phyloP scores from a whole-genome alignment of 2,888 invertebrate species.

The Anarsia innoxiella region DNA sequence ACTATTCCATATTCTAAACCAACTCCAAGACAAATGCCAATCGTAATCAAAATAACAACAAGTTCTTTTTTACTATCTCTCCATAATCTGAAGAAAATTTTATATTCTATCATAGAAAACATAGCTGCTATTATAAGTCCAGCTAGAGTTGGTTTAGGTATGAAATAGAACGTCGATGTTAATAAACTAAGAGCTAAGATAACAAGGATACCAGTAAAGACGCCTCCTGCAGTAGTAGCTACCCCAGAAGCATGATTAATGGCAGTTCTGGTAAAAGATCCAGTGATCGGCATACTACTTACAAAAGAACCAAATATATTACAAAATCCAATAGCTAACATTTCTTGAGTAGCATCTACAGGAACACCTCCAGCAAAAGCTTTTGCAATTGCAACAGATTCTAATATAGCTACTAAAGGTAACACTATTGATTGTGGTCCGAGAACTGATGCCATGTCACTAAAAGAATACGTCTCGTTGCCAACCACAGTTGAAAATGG shows the following conservation, averaged over 20 bases:
- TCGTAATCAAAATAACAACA: slow-evolving; percentile 37
- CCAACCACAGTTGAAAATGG: slow-evolving; percentile 78
- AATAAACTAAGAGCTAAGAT: slow-evolving; percentile 86
- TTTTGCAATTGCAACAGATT: slow-evolving; percentile 84
- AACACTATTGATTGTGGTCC: slow-evolving; percentile 77
- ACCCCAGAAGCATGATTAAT: slow-evolving; percentile 94
- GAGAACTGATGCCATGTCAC: slow-evolving; percentile 76
- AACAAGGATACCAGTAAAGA: slow-evolving; percentile 83
- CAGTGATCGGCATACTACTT: slow-evolving; percentile 90
- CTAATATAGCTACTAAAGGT: slow-evolving; percentile 82
- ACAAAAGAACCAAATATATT: slow-evolving; percentile 90
- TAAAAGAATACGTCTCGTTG: slow-evolving; percentile 76
- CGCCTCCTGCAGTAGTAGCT: slow-evolving; percentile 86
- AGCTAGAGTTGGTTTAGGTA: slow-evolving; percentile 90
- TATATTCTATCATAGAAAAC: slow-evolving; percentile 87
- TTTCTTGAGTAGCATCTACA: slow-evolving; percentile 92
- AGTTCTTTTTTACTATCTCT: slow-evolving; percentile 80
- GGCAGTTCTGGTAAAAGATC: slow-evolving; percentile 90
- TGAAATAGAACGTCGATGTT: slow-evolving; percentile 88
- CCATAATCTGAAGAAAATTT: slow-evolving; percentile 80
- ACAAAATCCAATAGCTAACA: slow-evolving; percentile 90
- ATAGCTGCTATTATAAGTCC: slow-evolving; percentile 94
- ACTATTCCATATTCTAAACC: slow-evolving; percentile 61
- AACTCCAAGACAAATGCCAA: slow-evolving; percentile 35
- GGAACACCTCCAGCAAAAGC: slow-evolving; percentile 85